Conservation (phyloP, 2,113 vertebrate species). For the Meriones unguiculatus region DNA sequence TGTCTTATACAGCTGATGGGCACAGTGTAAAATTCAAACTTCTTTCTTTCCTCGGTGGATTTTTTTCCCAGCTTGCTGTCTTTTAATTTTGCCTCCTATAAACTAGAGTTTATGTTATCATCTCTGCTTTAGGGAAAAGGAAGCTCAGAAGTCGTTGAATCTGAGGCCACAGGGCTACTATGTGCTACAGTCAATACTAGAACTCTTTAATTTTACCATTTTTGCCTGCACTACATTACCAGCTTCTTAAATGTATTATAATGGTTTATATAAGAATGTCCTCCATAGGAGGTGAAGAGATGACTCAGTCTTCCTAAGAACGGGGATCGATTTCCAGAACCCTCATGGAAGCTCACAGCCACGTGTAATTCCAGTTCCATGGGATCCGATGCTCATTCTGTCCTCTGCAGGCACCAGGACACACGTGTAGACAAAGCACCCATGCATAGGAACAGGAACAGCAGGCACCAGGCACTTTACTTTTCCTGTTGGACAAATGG, state of each 20-base stretch:
- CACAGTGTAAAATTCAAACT: background rate
- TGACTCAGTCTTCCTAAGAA: background rate
- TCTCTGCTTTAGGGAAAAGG: background rate
- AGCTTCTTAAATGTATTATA: background rate
- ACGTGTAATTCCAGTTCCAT: background rate
- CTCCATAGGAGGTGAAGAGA: background rate
- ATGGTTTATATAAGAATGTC: background rate
- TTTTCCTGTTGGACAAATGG: background rate
- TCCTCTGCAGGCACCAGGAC: background rate
- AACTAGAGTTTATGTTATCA: background rate
- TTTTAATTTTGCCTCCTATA: background rate
- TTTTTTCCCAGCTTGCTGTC: background rate
- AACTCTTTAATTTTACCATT: background rate
- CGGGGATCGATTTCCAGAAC: background rate
- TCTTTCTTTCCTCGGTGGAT: background rate
- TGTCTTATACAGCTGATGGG: background rate
- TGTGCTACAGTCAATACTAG: background rate
- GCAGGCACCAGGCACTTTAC: background rate
- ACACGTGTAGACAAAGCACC: background rate
- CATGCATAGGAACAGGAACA: background rate
- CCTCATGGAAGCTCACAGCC: background rate
- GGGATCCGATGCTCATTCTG: background rate
- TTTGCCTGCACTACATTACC: background rate
- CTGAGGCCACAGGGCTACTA: background rate
- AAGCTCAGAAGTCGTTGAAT: background rate